Evolutionary conservation across 2,888 invertebrate species (phyloP).

Genomic region (Chromoteleia sp.): DNA sequence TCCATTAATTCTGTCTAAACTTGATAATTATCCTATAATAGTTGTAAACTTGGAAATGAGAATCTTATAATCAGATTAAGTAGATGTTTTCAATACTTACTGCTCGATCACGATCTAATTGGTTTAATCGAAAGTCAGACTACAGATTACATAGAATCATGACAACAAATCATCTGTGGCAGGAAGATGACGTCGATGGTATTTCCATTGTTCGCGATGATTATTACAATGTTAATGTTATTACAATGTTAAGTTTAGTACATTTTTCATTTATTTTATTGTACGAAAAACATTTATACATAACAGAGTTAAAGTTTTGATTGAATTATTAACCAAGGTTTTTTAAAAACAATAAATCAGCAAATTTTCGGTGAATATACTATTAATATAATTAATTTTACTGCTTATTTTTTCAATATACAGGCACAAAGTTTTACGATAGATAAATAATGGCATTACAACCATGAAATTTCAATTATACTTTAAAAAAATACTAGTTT

Average conservation of each 20-base stretch:
- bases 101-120: constrained; percentile 68
- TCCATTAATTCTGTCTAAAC: constrained; percentile 49
- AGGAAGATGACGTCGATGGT: constrained; percentile 64
- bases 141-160: constrained; percentile 67
- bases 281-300: too few relatives aligned
- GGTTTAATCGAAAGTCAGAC: constrained; percentile 53
- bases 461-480: too few relatives aligned
- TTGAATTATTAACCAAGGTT: too few relatives aligned
- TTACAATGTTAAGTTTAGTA: too few relatives aligned
- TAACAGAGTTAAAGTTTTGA: too few relatives aligned
- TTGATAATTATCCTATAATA: constrained; percentile 50
- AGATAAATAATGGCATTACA: too few relatives aligned
- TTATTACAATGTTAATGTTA: constrained; percentile 54
- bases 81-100: constrained; percentile 63
- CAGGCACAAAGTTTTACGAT: too few relatives aligned
- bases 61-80: constrained; percentile 65
- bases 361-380: too few relatives aligned
- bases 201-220: constrained; percentile 66
- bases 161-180: constrained; percentile 56
- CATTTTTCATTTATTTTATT: constrained; percentile 54
- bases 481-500: too few relatives aligned
- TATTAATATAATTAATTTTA: too few relatives aligned
- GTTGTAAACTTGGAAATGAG: constrained; percentile 51
- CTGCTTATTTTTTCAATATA: too few relatives aligned
- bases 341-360: too few relatives aligned